Conservation (phyloP, 2,888 invertebrate species). For the Steinernema hermaphroditum region DNA sequence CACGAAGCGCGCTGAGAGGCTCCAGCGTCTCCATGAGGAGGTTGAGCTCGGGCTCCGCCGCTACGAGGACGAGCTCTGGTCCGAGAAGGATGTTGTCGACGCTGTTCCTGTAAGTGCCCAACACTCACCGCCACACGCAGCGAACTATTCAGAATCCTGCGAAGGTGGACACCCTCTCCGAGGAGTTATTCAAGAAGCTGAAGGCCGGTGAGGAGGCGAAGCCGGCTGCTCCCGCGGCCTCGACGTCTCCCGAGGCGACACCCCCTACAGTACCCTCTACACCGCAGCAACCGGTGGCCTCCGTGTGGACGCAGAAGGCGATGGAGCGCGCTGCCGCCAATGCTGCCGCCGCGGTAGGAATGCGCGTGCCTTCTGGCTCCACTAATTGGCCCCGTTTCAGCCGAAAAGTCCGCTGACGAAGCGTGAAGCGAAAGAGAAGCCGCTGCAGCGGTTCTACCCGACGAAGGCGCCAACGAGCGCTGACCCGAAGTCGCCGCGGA, state of each 20-base stretch:
- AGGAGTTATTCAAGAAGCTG: conserved; percentile 52
- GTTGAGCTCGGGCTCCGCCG: conserved; percentile 95
- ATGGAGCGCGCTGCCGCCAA: conserved; percentile 61
- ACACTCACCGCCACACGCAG: no score
- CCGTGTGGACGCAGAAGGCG: conserved; percentile 65
- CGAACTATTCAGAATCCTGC: conserved; percentile 17
- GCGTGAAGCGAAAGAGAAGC: conserved; percentile 60
- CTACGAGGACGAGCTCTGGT: conserved; percentile 93
- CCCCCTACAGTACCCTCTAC: conserved; percentile 21
- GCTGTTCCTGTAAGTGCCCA: not conserved
- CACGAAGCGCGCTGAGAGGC: conserved; percentile 83
- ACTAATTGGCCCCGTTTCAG: conserved; percentile 46
- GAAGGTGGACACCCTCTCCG: conserved; percentile 55
- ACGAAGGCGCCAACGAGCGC: conserved; percentile 77
- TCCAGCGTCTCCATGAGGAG: conserved; percentile 87
- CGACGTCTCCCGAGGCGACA: not conserved
- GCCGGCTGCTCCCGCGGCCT: not conserved
- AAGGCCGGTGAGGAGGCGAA: conserved; percentile 28
- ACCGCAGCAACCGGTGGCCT: conserved; percentile 40
- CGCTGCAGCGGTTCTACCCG: conserved; percentile 83
- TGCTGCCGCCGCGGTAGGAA: conserved; percentile 43
- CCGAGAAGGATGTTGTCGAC: conserved; percentile 34
- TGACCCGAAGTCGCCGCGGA: conserved; percentile 72
- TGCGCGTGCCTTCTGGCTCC: not conserved
- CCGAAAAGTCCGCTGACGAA: conserved; percentile 64